Conservation (phyloP, 2,888 invertebrate genomes). For the Vanessa cardui region DNA sequence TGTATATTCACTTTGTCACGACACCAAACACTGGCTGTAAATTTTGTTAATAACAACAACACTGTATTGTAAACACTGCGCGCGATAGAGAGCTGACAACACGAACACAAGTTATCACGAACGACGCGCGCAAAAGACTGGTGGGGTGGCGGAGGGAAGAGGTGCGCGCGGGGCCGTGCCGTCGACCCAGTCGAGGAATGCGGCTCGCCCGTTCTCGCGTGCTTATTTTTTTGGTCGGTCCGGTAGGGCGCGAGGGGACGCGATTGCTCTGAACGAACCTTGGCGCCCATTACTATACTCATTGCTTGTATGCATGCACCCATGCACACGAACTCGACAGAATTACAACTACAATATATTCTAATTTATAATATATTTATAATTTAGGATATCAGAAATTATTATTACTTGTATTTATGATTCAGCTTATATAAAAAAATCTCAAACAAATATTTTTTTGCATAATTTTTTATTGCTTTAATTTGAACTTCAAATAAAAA, state of each 20-base stretch:
- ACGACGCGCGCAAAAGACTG: conserved; percentile 77
- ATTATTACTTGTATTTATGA: not conserved
- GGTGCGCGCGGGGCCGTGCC: conserved; percentile 62
- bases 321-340: not conserved
- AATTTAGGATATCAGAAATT: not conserved
- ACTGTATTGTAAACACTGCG: conserved; percentile 76
- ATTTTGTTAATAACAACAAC: conserved; percentile 66
- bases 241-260: conserved; percentile 55
- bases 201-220: conserved; percentile 74
- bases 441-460: no score
- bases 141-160: conserved; percentile 42
- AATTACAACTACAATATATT: not conserved
- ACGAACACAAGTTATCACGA: conserved; percentile 56
- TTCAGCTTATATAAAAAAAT: no score
- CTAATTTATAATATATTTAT: not conserved
- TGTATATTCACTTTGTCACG: conserved; percentile 58
- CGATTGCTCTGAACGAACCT: conserved; percentile 33
- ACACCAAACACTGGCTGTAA: conserved; percentile 61
- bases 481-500: no score
- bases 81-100: conserved; percentile 61
- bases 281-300: conserved; percentile 21
- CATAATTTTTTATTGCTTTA: no score
- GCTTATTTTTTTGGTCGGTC: conserved; percentile 66
- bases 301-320: conserved; percentile 1
- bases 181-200: conserved; percentile 79